Conservation (phyloP, 2,113 vertebrate genomes). For the Phyllostomus discolor region DNA sequence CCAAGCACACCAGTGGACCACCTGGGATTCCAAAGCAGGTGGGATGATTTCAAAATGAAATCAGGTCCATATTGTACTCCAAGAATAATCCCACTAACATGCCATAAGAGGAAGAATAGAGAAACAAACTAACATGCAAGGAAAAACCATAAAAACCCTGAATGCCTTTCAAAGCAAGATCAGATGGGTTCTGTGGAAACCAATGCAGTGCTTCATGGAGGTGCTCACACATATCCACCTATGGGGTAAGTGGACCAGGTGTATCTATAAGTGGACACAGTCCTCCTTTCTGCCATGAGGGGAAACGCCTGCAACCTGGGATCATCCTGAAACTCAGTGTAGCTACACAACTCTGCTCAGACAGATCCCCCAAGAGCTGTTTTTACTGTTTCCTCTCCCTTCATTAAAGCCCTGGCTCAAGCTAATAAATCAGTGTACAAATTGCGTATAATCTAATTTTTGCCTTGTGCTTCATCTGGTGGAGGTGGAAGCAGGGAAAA, state of each 20-base stretch:
- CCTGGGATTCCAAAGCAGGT: background rate
- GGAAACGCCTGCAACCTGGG: background rate
- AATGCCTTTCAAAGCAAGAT: background rate
- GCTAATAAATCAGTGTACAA: conserved; percentile 65
- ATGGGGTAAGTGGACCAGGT: fast-evolving
- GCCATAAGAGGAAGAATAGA: fast-evolving
- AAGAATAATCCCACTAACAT: no score
- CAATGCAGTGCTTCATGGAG: background rate
- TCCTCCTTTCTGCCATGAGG: background rate
- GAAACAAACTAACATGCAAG: fast-evolving
- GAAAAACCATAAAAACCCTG: fast-evolving
- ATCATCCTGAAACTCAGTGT: background rate
- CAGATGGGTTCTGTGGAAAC: fast-evolving
- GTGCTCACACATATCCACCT: fast-evolving
- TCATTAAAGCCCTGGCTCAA: conserved; percentile 43
- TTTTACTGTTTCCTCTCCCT: background rate
- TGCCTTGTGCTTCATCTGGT: conserved; percentile 40
- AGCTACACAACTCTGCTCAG: background rate
- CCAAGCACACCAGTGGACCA: background rate
- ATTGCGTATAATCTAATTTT: conserved; percentile 43
- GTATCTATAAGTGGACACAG: fast-evolving
- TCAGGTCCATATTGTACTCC: background rate
- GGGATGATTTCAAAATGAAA: background rate
- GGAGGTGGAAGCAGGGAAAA: conserved; percentile 26
- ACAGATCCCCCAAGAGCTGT: background rate